phyloP scores from a whole-genome alignment of 2,113 vertebrate species.

The Irena cyanogastra region DNA sequence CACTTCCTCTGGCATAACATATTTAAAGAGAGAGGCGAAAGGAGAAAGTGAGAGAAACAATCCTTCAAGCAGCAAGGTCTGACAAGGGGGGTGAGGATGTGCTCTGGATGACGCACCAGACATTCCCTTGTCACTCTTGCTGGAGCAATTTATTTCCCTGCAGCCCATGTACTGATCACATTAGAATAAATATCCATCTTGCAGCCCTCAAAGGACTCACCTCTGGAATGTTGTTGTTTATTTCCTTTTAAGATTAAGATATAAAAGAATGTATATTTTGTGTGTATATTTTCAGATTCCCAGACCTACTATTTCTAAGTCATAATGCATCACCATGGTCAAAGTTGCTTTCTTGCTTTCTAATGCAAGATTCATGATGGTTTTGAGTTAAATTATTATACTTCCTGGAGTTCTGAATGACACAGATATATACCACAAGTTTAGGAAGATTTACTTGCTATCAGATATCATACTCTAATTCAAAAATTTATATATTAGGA shows the following conservation, averaged over 20 bases:
- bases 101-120: neutral
- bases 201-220: fast-evolving
- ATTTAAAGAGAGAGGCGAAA: neutral
- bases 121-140: neutral
- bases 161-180: neutral
- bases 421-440: neutral
- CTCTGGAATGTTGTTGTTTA: neutral
- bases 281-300: neutral
- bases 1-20: neutral
- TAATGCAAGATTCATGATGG: neutral
- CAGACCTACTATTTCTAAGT: neutral
- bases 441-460: neutral
- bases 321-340: neutral
- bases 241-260: neutral
- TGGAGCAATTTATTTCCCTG: neutral
- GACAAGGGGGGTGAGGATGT: neutral
- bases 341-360: neutral
- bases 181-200: neutral
- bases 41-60: neutral
- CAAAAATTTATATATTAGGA: neutral
- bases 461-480: neutral
- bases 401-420: neutral
- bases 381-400: neutral
- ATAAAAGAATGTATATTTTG: neutral
- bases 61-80: neutral